A percentile compares a stretch with the other conserved stretches of the same genome.
phyloP scores from a whole-genome alignment of 2,797 vertebrate genomes.

The Amazona ochrocephala region DNA sequence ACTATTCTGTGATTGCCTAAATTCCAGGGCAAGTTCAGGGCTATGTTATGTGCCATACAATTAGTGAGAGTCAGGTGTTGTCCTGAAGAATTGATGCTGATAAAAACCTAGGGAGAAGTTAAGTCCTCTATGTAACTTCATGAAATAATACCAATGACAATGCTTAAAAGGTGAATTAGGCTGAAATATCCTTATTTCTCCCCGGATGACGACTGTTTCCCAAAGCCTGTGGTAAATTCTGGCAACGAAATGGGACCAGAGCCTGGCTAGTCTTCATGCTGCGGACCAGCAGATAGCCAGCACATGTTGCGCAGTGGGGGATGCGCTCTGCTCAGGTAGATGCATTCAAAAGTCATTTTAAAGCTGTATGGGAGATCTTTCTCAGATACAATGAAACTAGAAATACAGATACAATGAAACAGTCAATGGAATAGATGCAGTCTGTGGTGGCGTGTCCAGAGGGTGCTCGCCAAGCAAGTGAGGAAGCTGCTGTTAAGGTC shows the following conservation, averaged over 20 bases:
- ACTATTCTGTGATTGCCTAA: not conserved
- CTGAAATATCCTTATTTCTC: not conserved
- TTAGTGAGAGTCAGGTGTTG: not conserved
- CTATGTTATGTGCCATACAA: not conserved
- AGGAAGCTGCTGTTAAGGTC: not conserved
- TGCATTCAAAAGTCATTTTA: not conserved
- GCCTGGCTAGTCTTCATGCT: not conserved
- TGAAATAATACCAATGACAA: not conserved
- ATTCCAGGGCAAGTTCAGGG: not conserved
- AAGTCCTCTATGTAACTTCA: not conserved
- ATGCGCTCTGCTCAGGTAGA: not conserved
- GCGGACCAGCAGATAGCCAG: not conserved
- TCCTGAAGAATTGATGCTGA: not conserved
- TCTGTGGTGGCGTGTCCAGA: not conserved
- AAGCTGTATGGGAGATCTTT: not conserved
- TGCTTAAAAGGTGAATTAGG: not conserved
- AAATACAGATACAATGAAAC: not conserved
- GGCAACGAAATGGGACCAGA: not conserved
- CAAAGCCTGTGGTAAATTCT: not conserved
- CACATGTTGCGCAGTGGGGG: fast-evolving
- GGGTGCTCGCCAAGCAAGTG: not conserved
- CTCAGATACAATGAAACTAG: not conserved
- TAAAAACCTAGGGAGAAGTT: not conserved
- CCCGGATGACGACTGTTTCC: not conserved
- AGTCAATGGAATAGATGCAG: not conserved